Evolutionary conservation across 92 coral and sea anemone genomes (phyloP).

Genomic region (Phymanthus crucifer): DNA sequence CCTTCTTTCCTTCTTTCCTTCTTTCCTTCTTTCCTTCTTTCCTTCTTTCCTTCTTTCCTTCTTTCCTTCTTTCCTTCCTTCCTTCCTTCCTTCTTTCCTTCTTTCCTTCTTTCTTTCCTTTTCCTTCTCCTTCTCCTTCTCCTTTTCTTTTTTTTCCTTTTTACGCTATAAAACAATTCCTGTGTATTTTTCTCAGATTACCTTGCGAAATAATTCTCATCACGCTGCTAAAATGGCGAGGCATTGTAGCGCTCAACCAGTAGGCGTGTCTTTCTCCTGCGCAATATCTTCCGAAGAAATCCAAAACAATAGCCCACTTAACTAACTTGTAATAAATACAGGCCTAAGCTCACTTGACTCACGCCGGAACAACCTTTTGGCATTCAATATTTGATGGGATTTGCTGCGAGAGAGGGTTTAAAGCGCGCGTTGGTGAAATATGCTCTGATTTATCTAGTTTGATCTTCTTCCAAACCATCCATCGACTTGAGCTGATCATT

Average conservation of each 20-base stretch:
- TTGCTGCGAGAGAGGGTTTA: constrained; percentile 14
- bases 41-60: no score
- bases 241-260: neutral
- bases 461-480: neutral
- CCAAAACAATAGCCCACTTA: constrained; percentile 9
- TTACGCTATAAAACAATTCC: no score
- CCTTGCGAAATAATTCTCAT: no score
- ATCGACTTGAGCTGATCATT: neutral
- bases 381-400: constrained; percentile 19
- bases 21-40: no score
- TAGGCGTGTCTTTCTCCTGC: neutral
- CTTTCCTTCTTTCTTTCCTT: no score
- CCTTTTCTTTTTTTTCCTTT: no score
- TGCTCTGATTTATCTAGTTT: neutral
- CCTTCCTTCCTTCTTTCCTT: no score
- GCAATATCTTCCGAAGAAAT: constrained; percentile 15
- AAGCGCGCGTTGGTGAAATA: constrained; percentile 18
- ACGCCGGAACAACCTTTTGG: constrained; percentile 24
- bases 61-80: no score
- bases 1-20: no score
- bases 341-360: constrained; percentile 5
- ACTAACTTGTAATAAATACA: constrained; percentile 33
- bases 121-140: no score
- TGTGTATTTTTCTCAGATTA: no score
- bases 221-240: no score